Conservation (phyloP, 2,888 invertebrate genomes). For the Creontiades dilutus region DNA sequence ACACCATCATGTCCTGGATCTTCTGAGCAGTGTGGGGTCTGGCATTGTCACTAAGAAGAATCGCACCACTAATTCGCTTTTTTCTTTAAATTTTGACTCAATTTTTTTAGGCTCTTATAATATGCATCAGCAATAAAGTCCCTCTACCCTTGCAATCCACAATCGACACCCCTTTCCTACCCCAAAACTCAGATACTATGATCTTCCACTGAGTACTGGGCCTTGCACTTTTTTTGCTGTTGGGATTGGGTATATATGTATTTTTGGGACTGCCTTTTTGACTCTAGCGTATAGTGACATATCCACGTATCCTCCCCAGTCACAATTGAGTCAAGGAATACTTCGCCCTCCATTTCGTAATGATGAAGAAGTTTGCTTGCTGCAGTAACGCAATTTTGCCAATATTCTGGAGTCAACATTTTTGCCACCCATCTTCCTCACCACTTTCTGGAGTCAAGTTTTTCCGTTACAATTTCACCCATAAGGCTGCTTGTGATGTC, state of each 20-base stretch:
- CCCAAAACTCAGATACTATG: constrained; percentile 45
- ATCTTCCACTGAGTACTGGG: constrained; percentile 13
- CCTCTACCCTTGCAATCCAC: constrained; percentile 70
- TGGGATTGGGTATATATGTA: constrained; percentile 26
- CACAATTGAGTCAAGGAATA: constrained; percentile 74
- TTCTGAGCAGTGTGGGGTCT: no score
- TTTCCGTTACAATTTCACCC: constrained; percentile 74
- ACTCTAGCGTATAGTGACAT: constrained; percentile 38
- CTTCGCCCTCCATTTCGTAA: constrained; percentile 74
- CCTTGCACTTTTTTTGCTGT: constrained; percentile 54
- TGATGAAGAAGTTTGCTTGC: constrained; percentile 74
- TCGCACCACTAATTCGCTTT: neutral
- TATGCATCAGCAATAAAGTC: constrained; percentile 72
- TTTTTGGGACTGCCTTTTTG: constrained; percentile 49
- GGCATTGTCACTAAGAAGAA: no score
- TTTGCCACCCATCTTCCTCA: constrained; percentile 75
- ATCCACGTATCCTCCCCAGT: constrained; percentile 72
- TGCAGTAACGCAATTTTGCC: constrained; percentile 61
- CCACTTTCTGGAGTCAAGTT: constrained; percentile 74
- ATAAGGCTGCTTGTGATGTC: constrained; percentile 55
- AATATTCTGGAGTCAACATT: constrained; percentile 75
- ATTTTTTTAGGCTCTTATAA: constrained; percentile 72
- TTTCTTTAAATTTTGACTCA: neutral
- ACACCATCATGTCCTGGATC: no score
- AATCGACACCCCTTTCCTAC: constrained; percentile 7